phyloP scores from a whole-genome alignment of 2,797 vertebrate genomes.

The Phalanger gymnotis region DNA sequence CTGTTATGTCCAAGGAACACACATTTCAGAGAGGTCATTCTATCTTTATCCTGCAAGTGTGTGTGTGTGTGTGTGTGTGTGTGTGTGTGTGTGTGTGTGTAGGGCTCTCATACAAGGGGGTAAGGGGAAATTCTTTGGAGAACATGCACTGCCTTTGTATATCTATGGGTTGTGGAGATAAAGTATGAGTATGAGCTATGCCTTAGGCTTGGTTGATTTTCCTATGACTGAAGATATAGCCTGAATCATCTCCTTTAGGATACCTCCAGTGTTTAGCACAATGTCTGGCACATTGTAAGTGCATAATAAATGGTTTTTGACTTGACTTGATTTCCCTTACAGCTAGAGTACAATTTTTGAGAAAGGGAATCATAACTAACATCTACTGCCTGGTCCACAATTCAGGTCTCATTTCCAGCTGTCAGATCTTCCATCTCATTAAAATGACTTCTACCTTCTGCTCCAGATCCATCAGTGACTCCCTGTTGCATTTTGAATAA shows the following conservation, averaged over 20 bases:
- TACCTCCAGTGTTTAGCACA: not conserved
- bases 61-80: not conserved
- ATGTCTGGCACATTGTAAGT: not conserved
- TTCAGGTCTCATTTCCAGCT: not conserved
- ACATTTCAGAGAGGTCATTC: not conserved
- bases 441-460: not conserved
- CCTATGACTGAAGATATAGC: not conserved
- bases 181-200: not conserved
- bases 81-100: not conserved
- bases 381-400: not conserved
- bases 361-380: not conserved
- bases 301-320: not conserved
- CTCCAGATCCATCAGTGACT: not conserved
- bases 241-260: not conserved
- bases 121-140: not conserved
- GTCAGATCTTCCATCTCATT: not conserved
- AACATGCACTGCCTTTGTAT: not conserved
- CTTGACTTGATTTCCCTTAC: not conserved
- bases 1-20: not conserved
- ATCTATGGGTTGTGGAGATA: not conserved
- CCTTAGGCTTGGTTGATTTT: not conserved
- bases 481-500: not conserved
- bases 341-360: not conserved
- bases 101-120: not conserved
- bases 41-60: not conserved